Evolutionary conservation across 2,888 invertebrate species (phyloP), one percentile per base, ranked within the genome.

Genomic region (Eueremaeus valkanovi): DNA sequence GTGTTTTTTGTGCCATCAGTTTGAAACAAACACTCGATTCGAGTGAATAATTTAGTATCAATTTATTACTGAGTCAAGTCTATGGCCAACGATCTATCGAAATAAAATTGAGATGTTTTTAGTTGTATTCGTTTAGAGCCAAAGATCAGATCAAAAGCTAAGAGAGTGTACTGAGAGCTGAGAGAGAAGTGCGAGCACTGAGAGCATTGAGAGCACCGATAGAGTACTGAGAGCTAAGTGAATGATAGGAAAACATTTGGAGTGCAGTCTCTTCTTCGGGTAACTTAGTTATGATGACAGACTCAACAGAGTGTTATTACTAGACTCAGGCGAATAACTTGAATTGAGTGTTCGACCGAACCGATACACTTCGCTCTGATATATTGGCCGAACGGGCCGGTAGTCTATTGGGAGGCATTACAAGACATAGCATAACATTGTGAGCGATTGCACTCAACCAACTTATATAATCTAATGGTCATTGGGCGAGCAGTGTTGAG

Each of bases 251-350:
- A 61, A 61, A 21, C 61, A 61, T 61, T 58, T 61, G 31, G 61
- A 61, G 61, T 16, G 61, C 36, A 18, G 2, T 36, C 61, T 13
- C 1, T 31, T 61, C n/a, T 61, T 61, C 13, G 29, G 61, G 61
- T 66, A 66, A 66, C 21, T 66, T 21, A 66, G 66, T 66, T 66
- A 66, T 66, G 66, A 66, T 66, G 66, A 66, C 66, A 61, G 66
- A 66, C 36, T 66, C 66, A 33, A 66, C 61, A 51, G 51, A 66
- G 40, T 66, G 66, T 66, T 66, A 66, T 33, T 66, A 66, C 66
- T 36, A 33, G 66, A 66, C 66, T 66, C 66, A 18, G 40, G 66
- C 66, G 66, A 66, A 40, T 40, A 66, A 61, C 27, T 61, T 66
- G 36, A 66, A 66, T 66, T 66, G 66, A 66, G 66, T 66, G 66